Conservation (phyloP, 2,797 vertebrate species). For the Sparus aurata region DNA sequence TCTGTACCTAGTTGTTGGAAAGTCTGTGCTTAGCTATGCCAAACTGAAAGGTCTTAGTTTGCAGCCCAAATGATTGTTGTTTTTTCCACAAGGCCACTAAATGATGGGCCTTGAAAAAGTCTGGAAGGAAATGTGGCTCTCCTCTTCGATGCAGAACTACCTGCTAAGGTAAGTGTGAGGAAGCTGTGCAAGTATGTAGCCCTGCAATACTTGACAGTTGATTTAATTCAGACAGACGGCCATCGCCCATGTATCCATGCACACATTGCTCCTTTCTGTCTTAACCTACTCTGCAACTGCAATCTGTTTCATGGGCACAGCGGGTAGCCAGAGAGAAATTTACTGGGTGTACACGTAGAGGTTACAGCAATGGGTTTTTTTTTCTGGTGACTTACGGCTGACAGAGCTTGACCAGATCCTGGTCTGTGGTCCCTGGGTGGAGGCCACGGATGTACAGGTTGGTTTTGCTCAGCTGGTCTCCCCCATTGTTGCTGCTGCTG, state of each 20-base stretch:
- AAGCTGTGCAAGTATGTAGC: slow-evolving; percentile 9
- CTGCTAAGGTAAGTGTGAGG: slow-evolving; percentile 9
- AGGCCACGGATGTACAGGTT: slow-evolving; percentile 96
- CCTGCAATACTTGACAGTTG: slow-evolving; percentile 13
- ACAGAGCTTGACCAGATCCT: slow-evolving; percentile 96
- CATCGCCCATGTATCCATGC: slow-evolving; percentile 8
- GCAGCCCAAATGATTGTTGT: slow-evolving; percentile 67
- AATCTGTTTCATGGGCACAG: slow-evolving; percentile 17
- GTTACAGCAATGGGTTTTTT: slow-evolving; percentile 38
- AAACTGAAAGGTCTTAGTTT: slow-evolving; percentile 74
- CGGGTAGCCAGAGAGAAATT: slow-evolving; percentile 44
- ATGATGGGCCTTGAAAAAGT: slow-evolving; percentile 42
- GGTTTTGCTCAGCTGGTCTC: slow-evolving; percentile 95
- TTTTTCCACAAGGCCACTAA: slow-evolving; percentile 73
- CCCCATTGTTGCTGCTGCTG: slow-evolving; percentile 76
- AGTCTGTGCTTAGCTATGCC: slow-evolving; percentile 67
- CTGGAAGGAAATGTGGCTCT: slow-evolving; percentile 27
- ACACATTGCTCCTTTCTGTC: slow-evolving; percentile 31
- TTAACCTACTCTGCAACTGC: slow-evolving; percentile 36
- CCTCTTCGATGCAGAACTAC: slow-evolving; percentile 25
- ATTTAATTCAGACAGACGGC: slow-evolving; percentile 21
- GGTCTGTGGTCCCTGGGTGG: slow-evolving; percentile 94
- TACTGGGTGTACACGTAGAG: slow-evolving; percentile 39
- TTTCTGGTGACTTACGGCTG: slow-evolving; percentile 90
- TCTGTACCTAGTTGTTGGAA: slow-evolving; percentile 72